Base-by-base conservation (phyloP, 1,140 invertebrate species). In the Drosophila carrolli region DNA sequence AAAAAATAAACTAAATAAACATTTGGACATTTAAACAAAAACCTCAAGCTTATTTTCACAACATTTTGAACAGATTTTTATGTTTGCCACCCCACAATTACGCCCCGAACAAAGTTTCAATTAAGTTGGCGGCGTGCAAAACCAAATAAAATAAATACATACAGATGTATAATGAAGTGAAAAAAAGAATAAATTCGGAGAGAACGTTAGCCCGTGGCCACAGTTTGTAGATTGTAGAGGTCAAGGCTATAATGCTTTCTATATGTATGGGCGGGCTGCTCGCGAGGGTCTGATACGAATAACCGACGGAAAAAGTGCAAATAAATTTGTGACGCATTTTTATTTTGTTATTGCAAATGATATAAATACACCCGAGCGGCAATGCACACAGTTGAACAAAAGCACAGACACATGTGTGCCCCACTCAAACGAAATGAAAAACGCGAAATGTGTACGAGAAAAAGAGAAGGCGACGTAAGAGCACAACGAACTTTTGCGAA, bases 301-400 rank as follows among this genome's bases (percentile, higher is more conserved):
- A 67, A 57, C 57, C 50, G 62, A 60, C 62, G 78, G 81, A 60
- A 86, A 86, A 85, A 86, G 82, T 85, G 81, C 82, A 85, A 86
- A 86, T 78, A 82, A 86, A 86, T 77, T 81, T 86, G 78, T 86
- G 82, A 86, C 82, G 82, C 82, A 86, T 82, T 86, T 88, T 82
- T 81, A 78, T 81, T 80, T 75, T 86, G 82, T 86, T 86, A 75
- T 88, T 86, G 82, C 78, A 86, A 85, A 78, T 81, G 78, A 81
- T 85, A 85, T 85, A 84, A 81, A 82, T 76, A 68, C 32, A 38
- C 13, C 13, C 53, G 53, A 35, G 8, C 29, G 48, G 48, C 47
- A 50, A 47, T 43, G 40, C 51, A 58, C 11, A 44, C 46, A 59
- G 41, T 40, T 29, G 23, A 29, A 16, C 57, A 14, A 37, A 38